phyloP scores from a whole-genome alignment of 2,113 vertebrate genomes.

The Rallus limicola region DNA sequence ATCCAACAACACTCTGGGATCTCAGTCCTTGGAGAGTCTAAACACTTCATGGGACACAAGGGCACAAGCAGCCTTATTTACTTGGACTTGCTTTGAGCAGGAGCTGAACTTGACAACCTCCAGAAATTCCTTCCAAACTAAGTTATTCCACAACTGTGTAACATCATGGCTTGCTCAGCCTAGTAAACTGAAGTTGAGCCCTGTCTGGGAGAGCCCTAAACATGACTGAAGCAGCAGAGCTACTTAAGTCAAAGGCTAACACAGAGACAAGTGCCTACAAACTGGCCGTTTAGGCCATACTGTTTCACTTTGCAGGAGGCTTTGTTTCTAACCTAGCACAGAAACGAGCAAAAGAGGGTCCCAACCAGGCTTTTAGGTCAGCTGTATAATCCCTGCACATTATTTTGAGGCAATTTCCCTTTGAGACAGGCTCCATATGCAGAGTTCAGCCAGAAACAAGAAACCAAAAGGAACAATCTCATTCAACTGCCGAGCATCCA shows the following conservation, averaged over 20 bases:
- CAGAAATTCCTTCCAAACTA: not conserved
- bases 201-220: not conserved
- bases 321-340: not conserved
- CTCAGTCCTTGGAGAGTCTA: not conserved
- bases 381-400: not conserved
- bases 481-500: not conserved
- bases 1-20: not conserved
- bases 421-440: not conserved
- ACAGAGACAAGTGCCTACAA: not conserved
- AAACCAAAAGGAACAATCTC: conserved; percentile 24
- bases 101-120: not conserved
- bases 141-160: not conserved
- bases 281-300: not conserved
- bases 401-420: conserved; percentile 43
- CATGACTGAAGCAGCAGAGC: not conserved
- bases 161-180: not conserved
- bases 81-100: not conserved
- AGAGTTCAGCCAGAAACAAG: conserved; percentile 38
- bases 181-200: not conserved
- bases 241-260: not conserved
- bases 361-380: not conserved
- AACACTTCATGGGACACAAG: not conserved
- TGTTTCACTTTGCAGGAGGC: not conserved
- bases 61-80: not conserved
- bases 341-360: not conserved